phyloP scores from a whole-genome alignment of 53 echinoderm and acorn worm genomes.

The Arbacia lixula region DNA sequence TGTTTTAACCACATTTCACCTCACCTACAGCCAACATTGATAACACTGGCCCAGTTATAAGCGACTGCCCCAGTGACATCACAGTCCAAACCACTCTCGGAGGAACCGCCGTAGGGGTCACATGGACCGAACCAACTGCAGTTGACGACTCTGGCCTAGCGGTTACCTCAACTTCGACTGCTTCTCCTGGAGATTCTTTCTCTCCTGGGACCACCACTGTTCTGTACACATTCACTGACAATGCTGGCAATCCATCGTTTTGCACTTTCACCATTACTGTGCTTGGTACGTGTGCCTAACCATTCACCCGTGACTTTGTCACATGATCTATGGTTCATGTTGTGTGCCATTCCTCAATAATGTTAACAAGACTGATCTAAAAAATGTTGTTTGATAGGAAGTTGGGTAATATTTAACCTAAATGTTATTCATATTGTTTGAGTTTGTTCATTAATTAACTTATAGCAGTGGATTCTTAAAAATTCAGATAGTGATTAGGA shows the following conservation, averaged over 20 bases:
- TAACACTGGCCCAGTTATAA: conserved; percentile 50
- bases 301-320: not conserved
- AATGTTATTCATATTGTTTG: not conserved
- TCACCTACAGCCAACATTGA: conserved; percentile 43
- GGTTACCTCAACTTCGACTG: not conserved
- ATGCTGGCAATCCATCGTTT: conserved; percentile 27
- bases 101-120: conserved; percentile 27
- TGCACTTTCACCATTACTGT: conserved; percentile 14
- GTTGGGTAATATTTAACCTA: not conserved
- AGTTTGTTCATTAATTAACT: too few relatives aligned
- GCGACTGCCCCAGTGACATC: conserved; percentile 56
- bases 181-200: conserved; percentile 33
- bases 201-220: conserved; percentile 21
- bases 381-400: not conserved
- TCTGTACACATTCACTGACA: conserved; percentile 42
- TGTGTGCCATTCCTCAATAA: not conserved
- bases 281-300: not conserved
- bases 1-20: too few relatives aligned
- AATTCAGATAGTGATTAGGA: too few relatives aligned
- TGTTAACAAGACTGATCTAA: not conserved
- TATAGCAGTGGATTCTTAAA: too few relatives aligned
- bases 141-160: conserved; percentile 62
- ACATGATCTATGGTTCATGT: not conserved
- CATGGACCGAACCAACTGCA: conserved; percentile 70
- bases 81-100: conserved; percentile 36